Evolutionary conservation across 1,140 invertebrate species (phyloP).

Genomic region (Sitophilus oryzae): DNA sequence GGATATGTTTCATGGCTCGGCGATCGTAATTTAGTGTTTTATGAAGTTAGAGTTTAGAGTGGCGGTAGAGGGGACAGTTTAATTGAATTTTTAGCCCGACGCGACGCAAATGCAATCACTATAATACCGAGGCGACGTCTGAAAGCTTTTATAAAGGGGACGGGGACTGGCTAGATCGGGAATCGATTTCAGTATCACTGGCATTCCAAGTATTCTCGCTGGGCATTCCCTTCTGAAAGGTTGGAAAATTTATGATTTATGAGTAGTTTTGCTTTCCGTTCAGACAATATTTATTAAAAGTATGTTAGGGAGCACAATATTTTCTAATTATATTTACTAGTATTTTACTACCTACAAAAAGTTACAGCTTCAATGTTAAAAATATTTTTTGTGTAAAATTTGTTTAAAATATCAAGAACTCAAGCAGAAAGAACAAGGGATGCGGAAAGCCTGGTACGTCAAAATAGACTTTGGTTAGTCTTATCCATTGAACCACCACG

Average conservation of each 20-base stretch:
- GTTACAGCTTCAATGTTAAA: too few relatives aligned
- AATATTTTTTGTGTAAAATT: too few relatives aligned
- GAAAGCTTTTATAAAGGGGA: constrained; percentile 25
- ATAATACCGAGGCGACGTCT: constrained; percentile 22
- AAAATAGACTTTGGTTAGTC: too few relatives aligned
- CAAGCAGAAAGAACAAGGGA: too few relatives aligned
- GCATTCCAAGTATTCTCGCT: not conserved
- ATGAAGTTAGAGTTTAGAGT: constrained; percentile 24
- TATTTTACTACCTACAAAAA: too few relatives aligned
- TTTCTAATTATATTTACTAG: too few relatives aligned
- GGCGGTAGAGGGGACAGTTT: constrained; percentile 22
- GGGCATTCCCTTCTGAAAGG: not conserved
- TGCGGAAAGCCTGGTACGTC: too few relatives aligned
- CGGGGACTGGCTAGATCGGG: not conserved
- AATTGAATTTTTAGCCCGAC: constrained; percentile 27
- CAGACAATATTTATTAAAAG: not conserved
- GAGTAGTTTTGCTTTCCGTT: not conserved
- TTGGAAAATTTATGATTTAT: not conserved
- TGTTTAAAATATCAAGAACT: too few relatives aligned
- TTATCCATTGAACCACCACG: too few relatives aligned
- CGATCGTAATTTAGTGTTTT: constrained; percentile 25
- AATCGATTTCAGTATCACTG: not conserved
- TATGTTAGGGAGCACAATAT: too few relatives aligned
- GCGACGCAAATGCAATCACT: constrained; percentile 24
- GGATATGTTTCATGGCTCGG: constrained; percentile 26